These are phyloP conservation scores for Podarcis siculus DNA, from an alignment of 2,797 vertebrate species.

Conservation along the genomic window DNA sequence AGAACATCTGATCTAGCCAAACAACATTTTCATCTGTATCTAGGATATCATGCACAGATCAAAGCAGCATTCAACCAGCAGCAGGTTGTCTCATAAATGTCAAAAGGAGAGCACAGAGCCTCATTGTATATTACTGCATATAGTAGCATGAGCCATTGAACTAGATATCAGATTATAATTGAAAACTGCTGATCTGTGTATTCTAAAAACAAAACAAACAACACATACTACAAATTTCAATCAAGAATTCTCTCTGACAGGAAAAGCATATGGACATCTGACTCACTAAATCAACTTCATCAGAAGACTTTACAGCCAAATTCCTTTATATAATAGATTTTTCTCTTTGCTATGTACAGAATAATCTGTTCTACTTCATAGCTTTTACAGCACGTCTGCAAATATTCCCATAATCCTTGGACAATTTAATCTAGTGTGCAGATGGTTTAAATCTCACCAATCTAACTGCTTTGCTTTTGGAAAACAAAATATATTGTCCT, in stretches of 20 bases:
- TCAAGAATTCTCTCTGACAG: slow-evolving; percentile 48
- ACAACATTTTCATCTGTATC: not conserved
- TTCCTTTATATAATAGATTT: slow-evolving; percentile 34
- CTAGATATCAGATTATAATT: not conserved
- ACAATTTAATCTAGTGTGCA: slow-evolving; percentile 50
- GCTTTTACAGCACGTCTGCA: slow-evolving; percentile 38
- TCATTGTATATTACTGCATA: not conserved
- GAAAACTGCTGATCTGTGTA: not conserved
- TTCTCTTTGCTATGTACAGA: slow-evolving; percentile 23
- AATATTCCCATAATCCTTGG: slow-evolving; percentile 36
- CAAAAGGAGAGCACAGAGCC: not conserved
- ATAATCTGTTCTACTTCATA: slow-evolving; percentile 38
- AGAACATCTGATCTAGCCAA: not conserved
- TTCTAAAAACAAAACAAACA: slow-evolving; percentile 12
- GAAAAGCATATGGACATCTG: slow-evolving; percentile 19
- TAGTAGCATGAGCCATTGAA: not conserved
- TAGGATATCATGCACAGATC: not conserved
- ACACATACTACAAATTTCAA: slow-evolving; percentile 22
- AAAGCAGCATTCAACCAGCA: not conserved
- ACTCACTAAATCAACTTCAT: slow-evolving; percentile 19
- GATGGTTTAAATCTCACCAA: slow-evolving; percentile 29
- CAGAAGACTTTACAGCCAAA: slow-evolving; percentile 41
- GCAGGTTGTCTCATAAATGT: not conserved
- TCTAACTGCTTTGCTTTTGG: slow-evolving; percentile 39
- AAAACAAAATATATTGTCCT: slow-evolving; percentile 41